Base-by-base conservation (phyloP, 2,888 invertebrate species). In the Laothoe populi region DNA sequence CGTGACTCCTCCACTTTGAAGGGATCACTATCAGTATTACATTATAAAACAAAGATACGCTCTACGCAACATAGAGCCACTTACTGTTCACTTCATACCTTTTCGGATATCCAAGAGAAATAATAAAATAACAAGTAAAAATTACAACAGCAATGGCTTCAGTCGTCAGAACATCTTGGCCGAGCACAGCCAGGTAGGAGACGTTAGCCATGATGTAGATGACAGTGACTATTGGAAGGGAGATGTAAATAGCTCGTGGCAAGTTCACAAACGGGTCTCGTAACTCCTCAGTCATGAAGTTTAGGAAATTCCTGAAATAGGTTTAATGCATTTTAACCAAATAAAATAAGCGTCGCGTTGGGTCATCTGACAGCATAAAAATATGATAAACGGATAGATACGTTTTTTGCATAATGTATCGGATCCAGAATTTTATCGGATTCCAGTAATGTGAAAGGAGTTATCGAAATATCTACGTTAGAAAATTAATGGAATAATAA, bases 91-190 rank as follows among this genome's bases (percentile, higher is more conserved):
- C n/a, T 26, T 2, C 26, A 2, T 26, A 2, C 26, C 26, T 26
- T 5, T 26, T 2, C 5, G 4, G 26, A 5, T 2, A 26, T 26
- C 2, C 26, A 26, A 26, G 26, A 2, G 26, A 4, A 2, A 40
- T 23, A 23, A 31, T 62, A 59, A 48, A 23, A 60, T 0, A 59
- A 10, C 19, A 48, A 42, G 0, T 46, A 40, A 53, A 21, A 75
- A 95, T 94, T 86, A 98, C 98, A 84, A 99, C 98, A 74, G 99
- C 99, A 70, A 99, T 99, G 16, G 99, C 99, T 83, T 98, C 96
- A 0, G 99, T 98, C 0, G 96, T 95, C 63, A 96, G 88, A 91
- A 99, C 97, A 72, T 97, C 97, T 45, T 94, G 96, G 0, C 96
- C 95, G 46, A 98, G 89, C 11, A 98, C 98, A 2, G 97, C 96